Evolutionary conservation across 2,888 invertebrate species (phyloP).

Genomic region (Folsomia manolachei): DNA sequence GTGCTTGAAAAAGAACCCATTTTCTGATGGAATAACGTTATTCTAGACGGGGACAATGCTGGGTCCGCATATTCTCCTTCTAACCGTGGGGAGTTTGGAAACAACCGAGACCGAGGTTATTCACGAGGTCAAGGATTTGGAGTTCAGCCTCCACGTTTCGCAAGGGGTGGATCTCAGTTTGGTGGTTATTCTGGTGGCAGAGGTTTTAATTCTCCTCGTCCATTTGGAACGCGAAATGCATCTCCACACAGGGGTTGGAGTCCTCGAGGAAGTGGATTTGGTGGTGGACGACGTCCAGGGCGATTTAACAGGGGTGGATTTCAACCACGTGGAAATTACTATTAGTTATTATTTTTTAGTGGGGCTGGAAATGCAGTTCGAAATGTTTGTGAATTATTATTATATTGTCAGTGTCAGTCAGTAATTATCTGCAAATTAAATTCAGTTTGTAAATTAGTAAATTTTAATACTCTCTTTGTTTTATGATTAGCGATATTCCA

Average conservation of each 20-base stretch:
- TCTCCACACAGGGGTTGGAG: conserved; percentile 30
- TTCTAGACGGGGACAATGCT: background rate
- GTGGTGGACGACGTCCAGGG: conserved; percentile 19
- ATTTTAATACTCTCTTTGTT: no score
- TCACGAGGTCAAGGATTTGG: background rate
- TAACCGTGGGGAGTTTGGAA: background rate
- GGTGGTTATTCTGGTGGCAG: no score
- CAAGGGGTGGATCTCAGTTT: background rate
- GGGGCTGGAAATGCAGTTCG: no score
- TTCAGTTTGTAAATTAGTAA: no score
- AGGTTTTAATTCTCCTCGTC: background rate
- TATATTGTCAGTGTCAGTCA: no score
- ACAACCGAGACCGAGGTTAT: no score
- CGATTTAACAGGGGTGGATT: conserved; percentile 39
- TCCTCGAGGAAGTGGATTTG: conserved; percentile 19
- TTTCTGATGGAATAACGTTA: background rate
- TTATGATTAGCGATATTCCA: no score
- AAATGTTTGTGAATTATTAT: no score
- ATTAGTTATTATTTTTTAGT: conserved; percentile 33
- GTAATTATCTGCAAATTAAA: no score
- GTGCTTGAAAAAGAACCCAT: background rate
- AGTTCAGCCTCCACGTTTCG: background rate
- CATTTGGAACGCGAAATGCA: conserved; percentile 12
- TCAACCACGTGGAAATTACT: conserved; percentile 49
- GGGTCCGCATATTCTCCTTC: background rate